These are phyloP conservation scores for Macrosiphum euphorbiae DNA, from an alignment of 2,888 invertebrate species.

Conservation along the genomic window DNA sequence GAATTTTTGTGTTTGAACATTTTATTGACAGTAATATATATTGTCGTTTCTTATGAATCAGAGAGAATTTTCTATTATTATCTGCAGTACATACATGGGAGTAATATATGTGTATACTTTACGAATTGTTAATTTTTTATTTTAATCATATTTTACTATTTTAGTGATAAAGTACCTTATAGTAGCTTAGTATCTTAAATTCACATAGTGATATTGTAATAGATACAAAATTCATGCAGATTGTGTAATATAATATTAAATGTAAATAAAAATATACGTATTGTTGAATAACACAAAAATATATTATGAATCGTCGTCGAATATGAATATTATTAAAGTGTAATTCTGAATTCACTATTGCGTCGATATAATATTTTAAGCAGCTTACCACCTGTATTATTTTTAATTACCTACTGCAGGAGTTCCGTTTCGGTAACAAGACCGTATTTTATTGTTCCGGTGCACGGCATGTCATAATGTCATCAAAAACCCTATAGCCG, in stretches of 20 bases:
- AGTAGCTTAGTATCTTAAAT: background rate
- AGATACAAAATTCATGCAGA: background rate
- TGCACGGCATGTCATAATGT: background rate
- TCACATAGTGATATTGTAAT: background rate
- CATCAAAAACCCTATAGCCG: background rate
- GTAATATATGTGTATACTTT: background rate
- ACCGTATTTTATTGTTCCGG: background rate
- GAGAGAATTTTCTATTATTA: background rate
- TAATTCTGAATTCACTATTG: background rate
- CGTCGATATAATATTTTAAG: background rate
- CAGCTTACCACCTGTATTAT: background rate
- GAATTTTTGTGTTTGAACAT: background rate
- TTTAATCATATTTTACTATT: background rate
- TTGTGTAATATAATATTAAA: background rate
- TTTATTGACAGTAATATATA: background rate
- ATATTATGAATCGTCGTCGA: background rate
- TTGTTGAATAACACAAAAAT: background rate
- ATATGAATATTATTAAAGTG: background rate
- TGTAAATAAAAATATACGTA: background rate
- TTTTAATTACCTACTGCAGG: background rate
- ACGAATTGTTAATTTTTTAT: background rate
- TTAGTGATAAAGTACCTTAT: background rate
- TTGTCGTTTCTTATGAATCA: background rate
- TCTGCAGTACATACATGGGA: background rate
- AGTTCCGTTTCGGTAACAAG: background rate